Evolutionary conservation across 1,140 invertebrate genomes (phyloP).

Genomic region (Drosophila lacteicornis): DNA sequence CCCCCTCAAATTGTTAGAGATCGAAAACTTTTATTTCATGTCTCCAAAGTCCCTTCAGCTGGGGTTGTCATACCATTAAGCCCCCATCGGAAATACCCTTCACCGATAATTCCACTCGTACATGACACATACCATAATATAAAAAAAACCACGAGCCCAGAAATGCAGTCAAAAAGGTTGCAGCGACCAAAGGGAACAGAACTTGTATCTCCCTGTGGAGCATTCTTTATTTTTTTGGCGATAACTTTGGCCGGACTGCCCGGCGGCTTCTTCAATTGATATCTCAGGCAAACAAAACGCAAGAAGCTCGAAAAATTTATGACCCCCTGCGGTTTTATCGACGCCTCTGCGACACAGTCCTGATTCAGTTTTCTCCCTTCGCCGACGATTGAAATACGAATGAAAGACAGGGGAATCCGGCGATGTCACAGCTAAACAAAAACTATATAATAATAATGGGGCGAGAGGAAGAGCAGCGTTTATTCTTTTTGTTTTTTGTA

Average conservation of each 20-base stretch:
- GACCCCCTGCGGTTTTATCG: constrained; percentile 81
- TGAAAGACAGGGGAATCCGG: constrained; percentile 62
- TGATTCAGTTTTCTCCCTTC: constrained; percentile 14
- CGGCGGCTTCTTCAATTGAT: constrained; percentile 75
- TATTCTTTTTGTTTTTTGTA: constrained; percentile 25
- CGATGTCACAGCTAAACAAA: constrained; percentile 48
- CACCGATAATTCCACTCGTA: constrained; percentile 30
- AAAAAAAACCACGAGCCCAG: constrained; percentile 36
- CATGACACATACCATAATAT: constrained; percentile 66
- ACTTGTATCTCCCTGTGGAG: constrained; percentile 48
- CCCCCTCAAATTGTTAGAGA: not conserved
- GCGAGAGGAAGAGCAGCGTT: constrained; percentile 1
- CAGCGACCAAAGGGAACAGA: constrained; percentile 21
- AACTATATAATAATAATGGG: constrained; percentile 43
- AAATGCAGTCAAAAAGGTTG: constrained; percentile 61
- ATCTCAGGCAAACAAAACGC: constrained; percentile 71
- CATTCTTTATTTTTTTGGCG: constrained; percentile 72
- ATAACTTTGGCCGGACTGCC: constrained; percentile 65
- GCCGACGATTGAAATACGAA: constrained; percentile 68
- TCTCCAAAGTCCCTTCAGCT: not conserved
- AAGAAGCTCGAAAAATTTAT: constrained; percentile 81
- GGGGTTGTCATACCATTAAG: constrained; percentile 12
- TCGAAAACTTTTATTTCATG: not conserved
- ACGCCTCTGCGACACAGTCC: constrained; percentile 66
- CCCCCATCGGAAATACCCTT: constrained; percentile 26